phyloP scores from a whole-genome alignment of 2,888 invertebrate species.

The Choreutis nemorana region DNA sequence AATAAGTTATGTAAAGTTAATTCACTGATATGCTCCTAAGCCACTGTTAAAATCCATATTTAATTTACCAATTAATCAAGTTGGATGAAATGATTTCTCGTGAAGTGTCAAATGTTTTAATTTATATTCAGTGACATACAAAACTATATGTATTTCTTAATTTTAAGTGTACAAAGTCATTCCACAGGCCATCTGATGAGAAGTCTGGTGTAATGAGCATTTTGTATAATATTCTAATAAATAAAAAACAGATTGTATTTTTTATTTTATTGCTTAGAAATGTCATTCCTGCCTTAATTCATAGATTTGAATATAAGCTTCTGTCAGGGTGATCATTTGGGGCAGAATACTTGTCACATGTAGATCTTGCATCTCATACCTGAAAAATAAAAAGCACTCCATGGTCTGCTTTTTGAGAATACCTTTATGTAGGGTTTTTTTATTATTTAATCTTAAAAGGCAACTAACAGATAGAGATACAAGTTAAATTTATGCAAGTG shows the following conservation, averaged over 20 bases:
- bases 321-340: conserved; percentile 99
- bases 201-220: conserved; percentile 26
- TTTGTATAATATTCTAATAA: conserved; percentile 57
- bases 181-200: conserved; percentile 33
- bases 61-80: too few relatives aligned
- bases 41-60: too few relatives aligned
- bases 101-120: conserved; percentile 35
- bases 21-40: too few relatives aligned
- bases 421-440: too few relatives aligned
- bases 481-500: too few relatives aligned
- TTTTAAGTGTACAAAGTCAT: conserved; percentile 36
- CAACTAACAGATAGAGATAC: too few relatives aligned
- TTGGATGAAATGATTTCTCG: conserved; percentile 27
- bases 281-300: conserved; percentile 62
- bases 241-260: conserved; percentile 20
- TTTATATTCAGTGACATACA: conserved; percentile 27
- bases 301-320: conserved; percentile 96
- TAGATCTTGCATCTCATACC: conserved; percentile 94
- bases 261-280: conserved; percentile 17
- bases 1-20: too few relatives aligned
- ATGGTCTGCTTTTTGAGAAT: too few relatives aligned
- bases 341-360: conserved; percentile 98
- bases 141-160: conserved; percentile 20
- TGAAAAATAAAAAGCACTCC: conserved; percentile 19
- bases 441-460: too few relatives aligned